Conservation (phyloP, 2,113 vertebrate genomes). For the Hemiscyllium ocellatum region DNA sequence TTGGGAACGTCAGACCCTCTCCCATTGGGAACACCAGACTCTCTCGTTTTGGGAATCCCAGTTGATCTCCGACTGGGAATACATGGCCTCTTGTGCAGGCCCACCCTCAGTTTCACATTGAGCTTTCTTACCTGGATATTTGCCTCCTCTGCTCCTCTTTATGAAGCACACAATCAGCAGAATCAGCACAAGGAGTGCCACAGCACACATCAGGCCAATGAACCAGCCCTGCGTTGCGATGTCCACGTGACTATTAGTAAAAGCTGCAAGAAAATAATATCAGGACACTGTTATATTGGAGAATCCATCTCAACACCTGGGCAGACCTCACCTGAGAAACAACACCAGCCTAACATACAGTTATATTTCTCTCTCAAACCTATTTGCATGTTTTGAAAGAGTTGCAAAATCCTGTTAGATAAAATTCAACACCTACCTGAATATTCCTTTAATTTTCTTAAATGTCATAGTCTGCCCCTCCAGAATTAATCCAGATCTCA, state of each 20-base stretch:
- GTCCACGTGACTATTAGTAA: conserved; percentile 83
- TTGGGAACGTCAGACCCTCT: neutral
- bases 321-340: neutral
- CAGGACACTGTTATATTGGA: neutral
- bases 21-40: neutral
- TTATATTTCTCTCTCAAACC: neutral
- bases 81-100: neutral
- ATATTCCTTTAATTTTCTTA: neutral
- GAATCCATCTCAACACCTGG: neutral
- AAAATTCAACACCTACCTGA: neutral
- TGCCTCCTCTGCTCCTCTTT: conserved; percentile 92
- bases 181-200: conserved; percentile 91
- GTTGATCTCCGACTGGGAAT: neutral
- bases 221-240: conserved; percentile 98
- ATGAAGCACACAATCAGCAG: conserved; percentile 98
- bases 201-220: conserved; percentile 96
- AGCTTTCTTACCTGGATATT: conserved; percentile 75
- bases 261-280: conserved; percentile 59
- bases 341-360: neutral
- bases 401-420: neutral
- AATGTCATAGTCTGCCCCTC: neutral
- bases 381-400: neutral
- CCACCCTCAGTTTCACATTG: neutral
- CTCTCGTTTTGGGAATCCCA: too few relatives aligned
- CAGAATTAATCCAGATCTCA: neutral